These are phyloP conservation scores for Drosophila pegasa DNA, from an alignment of 2,888 invertebrate genomes.

Conservation along the genomic window DNA sequence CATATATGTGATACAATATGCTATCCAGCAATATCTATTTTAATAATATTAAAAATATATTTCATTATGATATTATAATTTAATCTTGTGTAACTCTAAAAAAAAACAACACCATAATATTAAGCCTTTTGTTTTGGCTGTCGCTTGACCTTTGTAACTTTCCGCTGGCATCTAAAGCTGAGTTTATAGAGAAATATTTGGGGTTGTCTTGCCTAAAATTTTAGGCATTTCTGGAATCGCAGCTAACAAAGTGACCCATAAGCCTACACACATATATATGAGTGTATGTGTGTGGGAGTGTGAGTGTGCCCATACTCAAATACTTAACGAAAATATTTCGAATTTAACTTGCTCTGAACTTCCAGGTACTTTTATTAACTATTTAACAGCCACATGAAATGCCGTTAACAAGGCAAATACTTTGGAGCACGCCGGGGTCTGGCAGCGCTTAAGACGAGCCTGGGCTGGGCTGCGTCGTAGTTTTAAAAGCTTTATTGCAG, in stretches of 20 bases:
- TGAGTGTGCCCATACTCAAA: not conserved
- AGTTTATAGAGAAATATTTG: not conserved
- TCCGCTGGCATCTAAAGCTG: not conserved
- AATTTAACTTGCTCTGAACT: not conserved
- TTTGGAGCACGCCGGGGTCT: not conserved
- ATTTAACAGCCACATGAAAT: constrained; percentile 18
- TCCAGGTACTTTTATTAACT: constrained; percentile 15
- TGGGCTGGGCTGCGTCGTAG: not conserved
- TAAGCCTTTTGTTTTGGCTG: not conserved
- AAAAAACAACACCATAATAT: not conserved
- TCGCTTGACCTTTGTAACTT: not conserved
- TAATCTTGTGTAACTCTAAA: no score
- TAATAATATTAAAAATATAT: no score
- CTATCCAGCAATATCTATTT: no score
- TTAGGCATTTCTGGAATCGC: not conserved
- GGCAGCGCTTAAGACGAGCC: not conserved
- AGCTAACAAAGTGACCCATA: not conserved
- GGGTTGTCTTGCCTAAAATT: not conserved
- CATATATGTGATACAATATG: no score
- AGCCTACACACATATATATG: not conserved
- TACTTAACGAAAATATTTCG: constrained; percentile 3
- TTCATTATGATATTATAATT: no score
- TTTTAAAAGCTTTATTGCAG: constrained; percentile 7
- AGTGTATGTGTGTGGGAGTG: not conserved
- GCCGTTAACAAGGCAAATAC: constrained; percentile 7